phyloP scores from a whole-genome alignment of 2,888 invertebrate genomes.

The Oscheius sp. region DNA sequence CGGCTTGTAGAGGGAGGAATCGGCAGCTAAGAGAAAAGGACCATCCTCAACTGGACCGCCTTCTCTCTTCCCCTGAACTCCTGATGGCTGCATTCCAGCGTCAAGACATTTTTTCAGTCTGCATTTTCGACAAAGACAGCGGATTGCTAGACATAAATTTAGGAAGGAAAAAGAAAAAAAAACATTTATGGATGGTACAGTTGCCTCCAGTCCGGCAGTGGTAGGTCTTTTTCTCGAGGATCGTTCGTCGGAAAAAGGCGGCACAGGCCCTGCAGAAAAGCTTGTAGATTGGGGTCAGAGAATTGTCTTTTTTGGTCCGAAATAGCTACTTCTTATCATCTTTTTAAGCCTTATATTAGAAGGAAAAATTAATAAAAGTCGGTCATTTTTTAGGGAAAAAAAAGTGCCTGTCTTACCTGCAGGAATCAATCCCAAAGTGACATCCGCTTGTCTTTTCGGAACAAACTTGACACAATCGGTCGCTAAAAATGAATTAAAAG shows the following conservation, averaged over 20 bases:
- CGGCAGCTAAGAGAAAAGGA: too few relatives aligned
- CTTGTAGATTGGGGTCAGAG: too few relatives aligned
- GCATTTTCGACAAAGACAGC: conserved; percentile 13
- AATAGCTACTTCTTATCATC: too few relatives aligned
- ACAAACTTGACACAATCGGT: conserved; percentile 5
- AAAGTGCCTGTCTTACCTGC: too few relatives aligned
- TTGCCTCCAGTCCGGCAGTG: conserved; percentile 6
- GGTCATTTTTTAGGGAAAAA: too few relatives aligned
- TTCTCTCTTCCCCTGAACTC: conserved; percentile 15
- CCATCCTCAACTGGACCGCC: background rate
- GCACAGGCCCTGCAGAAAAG: conserved; percentile 4
- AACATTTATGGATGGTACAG: conserved; percentile 13
- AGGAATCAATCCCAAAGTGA: conserved; percentile 13
- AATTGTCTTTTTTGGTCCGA: too few relatives aligned
- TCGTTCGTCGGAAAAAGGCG: conserved; percentile 6
- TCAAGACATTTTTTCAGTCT: conserved; percentile 6
- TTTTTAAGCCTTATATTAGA: too few relatives aligned
- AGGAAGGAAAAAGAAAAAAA: background rate
- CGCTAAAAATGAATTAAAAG: background rate
- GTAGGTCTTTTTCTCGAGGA: conserved; percentile 6
- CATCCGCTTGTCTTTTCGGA: background rate
- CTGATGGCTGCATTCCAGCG: conserved; percentile 8
- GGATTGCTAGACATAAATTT: background rate
- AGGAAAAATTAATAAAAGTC: too few relatives aligned
- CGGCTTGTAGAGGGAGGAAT: too few relatives aligned